Evolutionary conservation across 2,888 invertebrate species (phyloP).

Genomic region (Drosophila greeni): DNA sequence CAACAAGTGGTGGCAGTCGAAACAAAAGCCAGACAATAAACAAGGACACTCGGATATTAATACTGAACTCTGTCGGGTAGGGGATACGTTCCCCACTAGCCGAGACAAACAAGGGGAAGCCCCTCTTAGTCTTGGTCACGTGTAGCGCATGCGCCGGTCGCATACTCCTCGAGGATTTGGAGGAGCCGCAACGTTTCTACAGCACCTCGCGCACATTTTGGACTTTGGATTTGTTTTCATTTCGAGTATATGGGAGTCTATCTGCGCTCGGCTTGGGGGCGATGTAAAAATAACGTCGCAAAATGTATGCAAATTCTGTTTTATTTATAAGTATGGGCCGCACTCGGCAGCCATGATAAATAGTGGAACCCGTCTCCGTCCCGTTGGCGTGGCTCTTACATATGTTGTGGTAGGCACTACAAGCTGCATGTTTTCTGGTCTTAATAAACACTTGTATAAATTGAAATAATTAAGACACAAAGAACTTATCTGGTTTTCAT

Average conservation of each 20-base stretch:
- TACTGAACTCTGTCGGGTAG: constrained; percentile 24
- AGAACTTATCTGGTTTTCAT: background rate
- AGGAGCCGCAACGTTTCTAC: constrained; percentile 23
- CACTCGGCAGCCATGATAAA: constrained; percentile 17
- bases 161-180: constrained; percentile 21
- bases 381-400: constrained; percentile 3
- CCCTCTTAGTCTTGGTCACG: background rate
- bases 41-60: constrained; percentile 20
- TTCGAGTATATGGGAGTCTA: constrained; percentile 12
- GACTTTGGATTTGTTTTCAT: constrained; percentile 69
- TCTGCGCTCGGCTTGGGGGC: constrained; percentile 30
- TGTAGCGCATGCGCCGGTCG: constrained; percentile 51
- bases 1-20: constrained; percentile 7
- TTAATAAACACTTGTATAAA: background rate
- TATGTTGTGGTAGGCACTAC: constrained; percentile 35
- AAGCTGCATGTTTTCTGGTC: constrained; percentile 11
- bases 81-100: too few species aligned
- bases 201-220: constrained; percentile 51
- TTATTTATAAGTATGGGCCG: constrained; percentile 28
- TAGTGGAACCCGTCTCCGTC: background rate
- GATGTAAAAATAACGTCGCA: constrained; percentile 46
- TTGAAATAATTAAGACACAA: background rate
- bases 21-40: constrained; percentile 39
- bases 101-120: constrained; percentile 6
- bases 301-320: constrained; percentile 36